A percentile compares a stretch with the other conserved stretches of the same genome.
phyloP scores from a whole-genome alignment of 2,888 invertebrate genomes.

The Synanthedon formicaeformis region DNA sequence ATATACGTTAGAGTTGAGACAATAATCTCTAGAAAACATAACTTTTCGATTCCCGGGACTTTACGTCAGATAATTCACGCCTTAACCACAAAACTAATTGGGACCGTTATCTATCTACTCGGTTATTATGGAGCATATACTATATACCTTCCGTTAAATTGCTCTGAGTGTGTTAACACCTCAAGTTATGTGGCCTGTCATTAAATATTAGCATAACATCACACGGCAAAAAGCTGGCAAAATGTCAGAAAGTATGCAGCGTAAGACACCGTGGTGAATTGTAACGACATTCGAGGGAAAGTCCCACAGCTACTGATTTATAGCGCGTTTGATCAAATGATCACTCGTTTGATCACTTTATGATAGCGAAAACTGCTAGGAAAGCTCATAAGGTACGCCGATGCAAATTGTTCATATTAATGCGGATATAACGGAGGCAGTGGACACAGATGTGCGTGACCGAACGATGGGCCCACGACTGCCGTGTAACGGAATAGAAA shows the following conservation, averaged over 20 bases:
- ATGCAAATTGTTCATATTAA: slow-evolving; percentile 55
- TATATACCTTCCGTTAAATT: too few species aligned
- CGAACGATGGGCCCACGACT: slow-evolving; percentile 10
- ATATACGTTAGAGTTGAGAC: too few species aligned
- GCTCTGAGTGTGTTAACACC: neutral
- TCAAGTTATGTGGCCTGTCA: slow-evolving; percentile 20
- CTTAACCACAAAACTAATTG: too few species aligned
- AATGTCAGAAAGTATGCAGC: slow-evolving; percentile 37
- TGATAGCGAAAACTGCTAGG: slow-evolving; percentile 59
- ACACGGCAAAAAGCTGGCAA: slow-evolving; percentile 47
- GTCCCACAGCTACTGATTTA: slow-evolving; percentile 46
- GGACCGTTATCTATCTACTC: too few species aligned
- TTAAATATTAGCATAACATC: slow-evolving; percentile 46
- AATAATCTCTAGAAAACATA: too few species aligned
- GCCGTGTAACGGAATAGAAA: slow-evolving; percentile 34
- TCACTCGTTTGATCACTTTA: slow-evolving; percentile 60
- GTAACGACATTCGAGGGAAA: slow-evolving; percentile 49
- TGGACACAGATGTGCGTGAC: slow-evolving; percentile 23
- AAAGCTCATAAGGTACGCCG: slow-evolving; percentile 53
- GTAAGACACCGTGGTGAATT: slow-evolving; percentile 43
- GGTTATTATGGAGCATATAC: too few species aligned
- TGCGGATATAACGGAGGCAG: slow-evolving; percentile 33
- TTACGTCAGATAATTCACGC: too few species aligned
- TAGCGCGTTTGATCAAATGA: slow-evolving; percentile 33
- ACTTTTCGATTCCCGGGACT: too few species aligned